Evolutionary conservation across 2,888 invertebrate species (phyloP).

Genomic region (Acanthosepion esculentum): DNA sequence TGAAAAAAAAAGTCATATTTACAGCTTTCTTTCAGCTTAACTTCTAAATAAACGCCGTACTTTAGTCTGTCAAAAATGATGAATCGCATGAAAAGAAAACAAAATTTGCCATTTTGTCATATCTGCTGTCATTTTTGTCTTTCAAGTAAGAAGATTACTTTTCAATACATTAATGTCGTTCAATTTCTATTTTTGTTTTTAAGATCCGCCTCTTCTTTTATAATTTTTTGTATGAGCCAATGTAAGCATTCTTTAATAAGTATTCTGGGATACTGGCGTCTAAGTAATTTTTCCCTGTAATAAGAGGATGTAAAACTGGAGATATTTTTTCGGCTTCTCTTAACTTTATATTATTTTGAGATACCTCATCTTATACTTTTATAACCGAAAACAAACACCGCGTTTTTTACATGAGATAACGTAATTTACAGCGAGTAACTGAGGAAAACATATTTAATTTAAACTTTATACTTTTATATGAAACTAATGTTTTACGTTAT

Average conservation of each 20-base stretch:
- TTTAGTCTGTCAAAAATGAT: too few relatives aligned
- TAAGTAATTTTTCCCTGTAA: background rate
- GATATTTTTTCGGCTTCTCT: background rate
- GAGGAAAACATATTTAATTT: too few relatives aligned
- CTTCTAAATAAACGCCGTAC: too few relatives aligned
- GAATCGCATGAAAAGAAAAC: background rate
- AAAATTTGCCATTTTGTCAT: background rate
- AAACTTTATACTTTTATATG: too few relatives aligned
- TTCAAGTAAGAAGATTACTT: background rate
- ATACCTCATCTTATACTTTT: too few relatives aligned
- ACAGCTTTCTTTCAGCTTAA: too few relatives aligned
- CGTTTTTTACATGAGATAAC: too few relatives aligned
- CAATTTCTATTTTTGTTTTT: background rate
- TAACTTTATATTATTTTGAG: background rate
- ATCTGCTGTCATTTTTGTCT: background rate
- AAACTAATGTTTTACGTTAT: too few relatives aligned
- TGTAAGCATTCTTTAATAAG: background rate
- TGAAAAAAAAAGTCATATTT: too few relatives aligned
- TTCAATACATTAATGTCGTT: background rate
- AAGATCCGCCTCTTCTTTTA: background rate
- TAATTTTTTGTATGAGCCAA: background rate
- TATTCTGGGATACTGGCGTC: background rate
- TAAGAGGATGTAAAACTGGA: background rate
- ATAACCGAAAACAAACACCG: too few relatives aligned
- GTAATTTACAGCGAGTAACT: too few relatives aligned